Evolutionary conservation across 2,888 invertebrate genomes (phyloP).

Genomic region (Meta bourneti): DNA sequence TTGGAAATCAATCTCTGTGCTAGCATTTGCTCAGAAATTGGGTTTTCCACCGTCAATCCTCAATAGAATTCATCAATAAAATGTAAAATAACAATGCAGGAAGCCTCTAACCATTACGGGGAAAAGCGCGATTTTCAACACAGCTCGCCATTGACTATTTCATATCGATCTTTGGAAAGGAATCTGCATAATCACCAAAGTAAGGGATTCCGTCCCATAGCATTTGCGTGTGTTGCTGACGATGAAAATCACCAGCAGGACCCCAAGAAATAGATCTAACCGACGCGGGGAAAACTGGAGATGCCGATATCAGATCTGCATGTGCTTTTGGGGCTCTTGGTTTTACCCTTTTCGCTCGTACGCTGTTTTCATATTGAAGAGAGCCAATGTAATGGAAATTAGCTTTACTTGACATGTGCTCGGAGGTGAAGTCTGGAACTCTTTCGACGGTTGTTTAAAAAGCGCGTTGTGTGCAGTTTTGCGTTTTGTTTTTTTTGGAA

Average conservation of each 20-base stretch:
- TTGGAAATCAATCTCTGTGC: slow-evolving; percentile 59
- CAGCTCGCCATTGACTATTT: slow-evolving; percentile 68
- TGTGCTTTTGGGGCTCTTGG: not conserved
- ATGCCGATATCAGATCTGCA: slow-evolving; percentile 30
- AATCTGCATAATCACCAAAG: slow-evolving; percentile 74
- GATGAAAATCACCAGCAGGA: slow-evolving; percentile 59
- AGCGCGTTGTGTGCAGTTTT: too few species aligned
- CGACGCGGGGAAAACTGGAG: slow-evolving; percentile 1
- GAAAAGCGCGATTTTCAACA: slow-evolving; percentile 60
- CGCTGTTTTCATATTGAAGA: not conserved
- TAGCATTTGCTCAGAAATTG: slow-evolving; percentile 69
- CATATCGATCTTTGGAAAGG: slow-evolving; percentile 56
- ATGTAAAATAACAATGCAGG: slow-evolving; percentile 70
- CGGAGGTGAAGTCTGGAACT: not conserved
- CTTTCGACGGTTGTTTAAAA: too few species aligned
- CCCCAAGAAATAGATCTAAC: slow-evolving; percentile 32
- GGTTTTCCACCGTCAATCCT: slow-evolving; percentile 68
- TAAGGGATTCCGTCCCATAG: slow-evolving; percentile 57
- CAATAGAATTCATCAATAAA: slow-evolving; percentile 73
- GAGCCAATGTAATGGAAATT: slow-evolving; percentile 33
- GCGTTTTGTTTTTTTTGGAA: too few species aligned
- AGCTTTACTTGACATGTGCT: slow-evolving; percentile 35
- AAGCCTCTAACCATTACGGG: slow-evolving; percentile 57
- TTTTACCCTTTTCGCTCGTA: not conserved
- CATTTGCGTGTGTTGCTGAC: slow-evolving; percentile 31